Evolutionary conservation across 2,113 vertebrate species (phyloP).

Genomic region (Opisthocomus hoazin): DNA sequence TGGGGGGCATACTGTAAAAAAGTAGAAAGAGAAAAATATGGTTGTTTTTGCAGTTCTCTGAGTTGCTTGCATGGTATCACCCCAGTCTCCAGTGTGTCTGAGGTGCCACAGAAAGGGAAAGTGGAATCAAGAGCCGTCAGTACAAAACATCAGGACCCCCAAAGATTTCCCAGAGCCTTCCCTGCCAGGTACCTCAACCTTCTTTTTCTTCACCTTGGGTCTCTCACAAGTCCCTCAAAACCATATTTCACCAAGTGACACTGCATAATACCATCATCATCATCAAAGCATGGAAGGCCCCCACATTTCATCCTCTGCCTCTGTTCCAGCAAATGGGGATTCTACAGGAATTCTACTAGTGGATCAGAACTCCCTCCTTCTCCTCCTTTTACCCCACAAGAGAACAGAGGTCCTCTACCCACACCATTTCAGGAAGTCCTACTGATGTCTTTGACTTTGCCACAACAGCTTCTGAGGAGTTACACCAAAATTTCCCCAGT

Average conservation of each 20-base stretch:
- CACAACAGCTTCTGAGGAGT: background rate
- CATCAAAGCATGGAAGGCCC: fast-evolving
- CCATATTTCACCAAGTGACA: background rate
- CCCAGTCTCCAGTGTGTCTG: background rate
- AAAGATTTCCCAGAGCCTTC: background rate
- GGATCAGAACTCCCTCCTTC: background rate
- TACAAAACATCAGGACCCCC: background rate
- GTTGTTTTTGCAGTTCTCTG: background rate
- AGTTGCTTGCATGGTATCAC: background rate
- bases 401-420: background rate
- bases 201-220: background rate
- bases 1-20: background rate
- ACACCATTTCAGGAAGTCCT: background rate
- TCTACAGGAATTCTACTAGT: background rate
- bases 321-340: background rate
- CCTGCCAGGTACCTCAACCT: fast-evolving
- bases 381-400: background rate
- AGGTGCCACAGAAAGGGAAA: background rate
- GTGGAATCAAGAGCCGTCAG: background rate
- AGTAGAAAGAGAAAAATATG: too few species aligned
- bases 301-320: background rate
- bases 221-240: background rate
- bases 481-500: background rate
- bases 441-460: background rate
- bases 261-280: background rate